These are phyloP conservation scores for Sebastiscus tertius DNA, from an alignment of 2,797 vertebrate genomes.

Conservation along the genomic window DNA sequence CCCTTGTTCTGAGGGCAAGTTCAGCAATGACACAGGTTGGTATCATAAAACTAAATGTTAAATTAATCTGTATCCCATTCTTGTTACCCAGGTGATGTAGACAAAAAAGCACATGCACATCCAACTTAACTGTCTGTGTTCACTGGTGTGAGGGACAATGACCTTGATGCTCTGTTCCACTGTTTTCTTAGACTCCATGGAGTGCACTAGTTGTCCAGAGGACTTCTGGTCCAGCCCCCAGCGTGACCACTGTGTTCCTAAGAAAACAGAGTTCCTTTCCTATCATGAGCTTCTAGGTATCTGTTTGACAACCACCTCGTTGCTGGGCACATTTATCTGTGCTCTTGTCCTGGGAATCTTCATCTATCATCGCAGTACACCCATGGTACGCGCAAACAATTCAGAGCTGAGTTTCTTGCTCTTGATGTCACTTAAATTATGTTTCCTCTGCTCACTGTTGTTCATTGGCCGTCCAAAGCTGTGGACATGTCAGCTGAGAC, in stretches of 20 bases:
- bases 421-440: slow-evolving; percentile 48
- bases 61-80: not conserved
- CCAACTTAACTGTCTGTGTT: not conserved
- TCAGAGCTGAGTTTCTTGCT: slow-evolving; percentile 74
- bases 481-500: slow-evolving; percentile 55
- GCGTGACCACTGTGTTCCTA: too few species aligned
- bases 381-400: slow-evolving; percentile 75
- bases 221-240: too few species aligned
- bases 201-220: too few species aligned
- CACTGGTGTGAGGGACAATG: not conserved
- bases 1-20: slow-evolving; percentile 75
- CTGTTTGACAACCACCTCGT: slow-evolving; percentile 59
- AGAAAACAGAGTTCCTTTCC: slow-evolving; percentile 72
- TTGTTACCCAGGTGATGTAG: not conserved
- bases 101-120: not conserved
- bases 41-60: not conserved
- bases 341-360: slow-evolving; percentile 65
- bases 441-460: slow-evolving; percentile 69
- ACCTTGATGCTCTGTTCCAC: not conserved
- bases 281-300: slow-evolving; percentile 63
- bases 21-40: slow-evolving; percentile 80
- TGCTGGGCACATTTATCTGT: slow-evolving; percentile 64
- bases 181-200: too few species aligned
- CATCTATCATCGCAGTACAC: slow-evolving; percentile 55
- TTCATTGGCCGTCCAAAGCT: slow-evolving; percentile 64